Conservation (phyloP, 1,140 invertebrate species). For the Meloidogyne exigua region DNA sequence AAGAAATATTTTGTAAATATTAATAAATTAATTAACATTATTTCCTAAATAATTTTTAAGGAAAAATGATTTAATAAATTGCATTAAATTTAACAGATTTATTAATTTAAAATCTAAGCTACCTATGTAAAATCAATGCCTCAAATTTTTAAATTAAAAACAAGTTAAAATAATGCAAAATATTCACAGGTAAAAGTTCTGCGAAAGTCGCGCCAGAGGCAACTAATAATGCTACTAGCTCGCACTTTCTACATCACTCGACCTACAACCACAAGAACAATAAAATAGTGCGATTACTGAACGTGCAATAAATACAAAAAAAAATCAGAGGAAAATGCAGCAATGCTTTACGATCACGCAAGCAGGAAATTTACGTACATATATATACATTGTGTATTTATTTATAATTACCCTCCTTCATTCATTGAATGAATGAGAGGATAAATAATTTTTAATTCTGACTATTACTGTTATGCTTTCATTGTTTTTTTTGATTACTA, state of each 20-base stretch:
- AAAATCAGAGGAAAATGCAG: not conserved
- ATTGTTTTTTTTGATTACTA: not conserved
- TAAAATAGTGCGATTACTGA: not conserved
- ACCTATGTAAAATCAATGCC: no score
- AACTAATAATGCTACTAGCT: not conserved
- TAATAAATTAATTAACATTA: no score
- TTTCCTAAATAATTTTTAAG: no score
- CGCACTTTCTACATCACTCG: not conserved
- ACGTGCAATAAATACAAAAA: not conserved
- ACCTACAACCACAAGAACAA: not conserved
- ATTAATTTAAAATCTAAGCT: no score
- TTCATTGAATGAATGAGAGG: conserved; percentile 3
- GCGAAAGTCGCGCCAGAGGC: not conserved
- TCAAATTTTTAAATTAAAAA: no score
- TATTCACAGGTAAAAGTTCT: not conserved
- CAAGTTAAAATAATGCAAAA: no score
- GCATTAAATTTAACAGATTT: no score
- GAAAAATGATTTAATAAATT: no score
- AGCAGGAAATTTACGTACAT: not conserved
- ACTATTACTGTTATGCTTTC: not conserved
- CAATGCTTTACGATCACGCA: not conserved
- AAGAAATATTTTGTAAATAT: no score
- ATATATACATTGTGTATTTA: no score
- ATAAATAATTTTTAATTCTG: not conserved
- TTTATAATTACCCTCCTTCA: not conserved